Evolutionary conservation across 2,797 vertebrate species (phyloP).

Genomic region (Arctocebus calabarensis): DNA sequence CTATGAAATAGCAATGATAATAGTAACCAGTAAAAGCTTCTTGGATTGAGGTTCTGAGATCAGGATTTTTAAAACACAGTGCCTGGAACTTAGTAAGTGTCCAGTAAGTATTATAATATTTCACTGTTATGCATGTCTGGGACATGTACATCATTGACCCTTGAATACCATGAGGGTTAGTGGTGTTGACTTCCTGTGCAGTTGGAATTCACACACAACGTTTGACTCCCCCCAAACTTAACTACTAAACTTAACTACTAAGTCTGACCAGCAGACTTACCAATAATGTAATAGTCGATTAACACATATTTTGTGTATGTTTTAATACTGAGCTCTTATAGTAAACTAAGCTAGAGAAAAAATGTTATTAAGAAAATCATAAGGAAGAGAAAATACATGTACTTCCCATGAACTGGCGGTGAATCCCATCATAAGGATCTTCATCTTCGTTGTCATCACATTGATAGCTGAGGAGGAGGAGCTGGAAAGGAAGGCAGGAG

Average conservation of each 20-base stretch:
- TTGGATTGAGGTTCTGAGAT: background rate
- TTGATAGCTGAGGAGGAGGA: background rate
- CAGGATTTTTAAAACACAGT: conserved; percentile 29
- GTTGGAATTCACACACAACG: background rate
- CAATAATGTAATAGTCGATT: background rate
- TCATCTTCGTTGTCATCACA: background rate
- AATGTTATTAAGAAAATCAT: background rate
- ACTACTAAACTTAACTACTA: no score
- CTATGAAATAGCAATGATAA: background rate
- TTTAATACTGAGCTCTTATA: background rate
- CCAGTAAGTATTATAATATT: background rate
- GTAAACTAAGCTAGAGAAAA: background rate
- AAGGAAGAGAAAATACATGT: background rate
- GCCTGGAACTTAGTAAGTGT: background rate
- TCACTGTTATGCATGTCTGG: conserved; percentile 11
- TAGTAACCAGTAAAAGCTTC: background rate
- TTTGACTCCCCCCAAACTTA: background rate
- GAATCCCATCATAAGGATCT: background rate
- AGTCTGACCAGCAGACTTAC: background rate
- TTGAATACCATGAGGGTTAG: background rate
- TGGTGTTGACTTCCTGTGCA: background rate
- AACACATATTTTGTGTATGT: background rate
- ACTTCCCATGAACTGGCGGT: background rate
- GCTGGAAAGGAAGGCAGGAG: background rate
- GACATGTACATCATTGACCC: background rate